Conservation (phyloP, 2,888 invertebrate genomes). For the Hydriomena furcata region DNA sequence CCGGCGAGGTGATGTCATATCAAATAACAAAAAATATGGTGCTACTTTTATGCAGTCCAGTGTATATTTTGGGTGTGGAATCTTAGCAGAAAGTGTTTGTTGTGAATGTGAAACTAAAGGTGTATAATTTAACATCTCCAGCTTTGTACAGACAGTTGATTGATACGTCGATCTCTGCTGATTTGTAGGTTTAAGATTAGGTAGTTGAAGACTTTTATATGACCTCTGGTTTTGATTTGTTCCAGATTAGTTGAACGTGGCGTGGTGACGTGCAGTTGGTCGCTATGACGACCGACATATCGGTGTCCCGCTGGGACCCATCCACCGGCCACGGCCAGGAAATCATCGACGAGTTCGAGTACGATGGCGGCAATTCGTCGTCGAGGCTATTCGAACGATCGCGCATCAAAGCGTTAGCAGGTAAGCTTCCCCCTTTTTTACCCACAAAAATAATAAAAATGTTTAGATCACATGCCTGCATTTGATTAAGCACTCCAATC, state of each 20-base stretch:
- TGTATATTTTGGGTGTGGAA: slow-evolving; percentile 36
- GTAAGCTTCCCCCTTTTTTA: slow-evolving; percentile 80
- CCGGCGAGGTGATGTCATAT: slow-evolving; percentile 59
- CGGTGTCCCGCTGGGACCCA: slow-evolving; percentile 98
- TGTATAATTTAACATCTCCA: slow-evolving; percentile 15
- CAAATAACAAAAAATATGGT: slow-evolving; percentile 51
- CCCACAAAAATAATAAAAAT: background rate
- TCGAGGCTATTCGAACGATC: slow-evolving; percentile 99
- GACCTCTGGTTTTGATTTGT: slow-evolving; percentile 28
- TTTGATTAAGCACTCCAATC: background rate
- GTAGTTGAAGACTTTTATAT: slow-evolving; percentile 16
- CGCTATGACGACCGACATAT: slow-evolving; percentile 98
- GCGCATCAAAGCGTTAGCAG: slow-evolving; percentile 99
- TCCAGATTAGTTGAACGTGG: slow-evolving; percentile 73
- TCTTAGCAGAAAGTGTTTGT: slow-evolving; percentile 26
- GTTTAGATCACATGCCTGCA: background rate
- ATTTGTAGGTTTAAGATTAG: background rate
- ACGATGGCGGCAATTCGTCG: slow-evolving; percentile 99
- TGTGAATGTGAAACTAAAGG: slow-evolving; percentile 18
- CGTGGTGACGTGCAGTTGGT: slow-evolving; percentile 71
- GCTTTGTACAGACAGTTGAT: background rate
- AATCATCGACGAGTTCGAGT: slow-evolving; percentile 98
- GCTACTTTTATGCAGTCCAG: slow-evolving; percentile 41
- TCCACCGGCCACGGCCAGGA: slow-evolving; percentile 94
- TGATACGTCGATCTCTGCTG: too few relatives aligned